These are phyloP conservation scores for Torymus auratus DNA, from an alignment of 2,888 invertebrate species.

Conservation along the genomic window DNA sequence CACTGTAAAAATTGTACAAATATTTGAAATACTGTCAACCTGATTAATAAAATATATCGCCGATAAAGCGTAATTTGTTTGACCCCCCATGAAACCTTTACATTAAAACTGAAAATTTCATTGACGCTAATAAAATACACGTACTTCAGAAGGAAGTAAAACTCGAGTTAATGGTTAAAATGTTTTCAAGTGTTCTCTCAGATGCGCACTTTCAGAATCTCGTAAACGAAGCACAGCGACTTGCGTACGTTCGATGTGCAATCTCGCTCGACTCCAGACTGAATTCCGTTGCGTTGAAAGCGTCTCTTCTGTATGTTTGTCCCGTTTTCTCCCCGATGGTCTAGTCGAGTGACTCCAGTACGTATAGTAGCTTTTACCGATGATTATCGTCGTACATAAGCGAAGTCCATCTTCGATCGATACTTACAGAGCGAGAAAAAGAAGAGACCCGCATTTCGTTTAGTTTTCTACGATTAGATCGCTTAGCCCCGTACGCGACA, in stretches of 20 bases:
- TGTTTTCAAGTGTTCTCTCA: conserved; percentile 19
- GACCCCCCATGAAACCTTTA: too few relatives aligned
- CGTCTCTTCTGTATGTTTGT: conserved; percentile 53
- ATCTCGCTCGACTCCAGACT: conserved; percentile 52
- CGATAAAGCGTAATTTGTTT: too few relatives aligned
- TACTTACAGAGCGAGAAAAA: conserved; percentile 24
- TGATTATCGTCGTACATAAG: conserved; percentile 27
- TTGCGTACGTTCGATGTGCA: conserved; percentile 55
- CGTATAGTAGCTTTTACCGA: conserved; percentile 36
- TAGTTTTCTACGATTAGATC: conserved; percentile 29
- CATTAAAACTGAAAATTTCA: too few relatives aligned
- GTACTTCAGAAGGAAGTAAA: too few relatives aligned
- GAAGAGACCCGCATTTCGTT: conserved; percentile 17
- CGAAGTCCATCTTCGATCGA: conserved; percentile 34
- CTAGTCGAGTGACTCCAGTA: conserved; percentile 48
- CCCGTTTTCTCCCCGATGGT: conserved; percentile 40
- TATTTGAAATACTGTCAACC: too few relatives aligned
- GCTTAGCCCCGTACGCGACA: conserved; percentile 14
- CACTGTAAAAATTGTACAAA: not conserved
- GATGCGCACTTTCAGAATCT: conserved; percentile 1
- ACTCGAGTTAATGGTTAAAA: not conserved
- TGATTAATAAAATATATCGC: too few relatives aligned
- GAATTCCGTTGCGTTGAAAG: conserved; percentile 47
- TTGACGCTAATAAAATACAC: too few relatives aligned
- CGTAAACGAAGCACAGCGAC: conserved; percentile 41